Evolutionary conservation across 2,113 vertebrate species (phyloP).

Genomic region (Asarcornis scutulata): DNA sequence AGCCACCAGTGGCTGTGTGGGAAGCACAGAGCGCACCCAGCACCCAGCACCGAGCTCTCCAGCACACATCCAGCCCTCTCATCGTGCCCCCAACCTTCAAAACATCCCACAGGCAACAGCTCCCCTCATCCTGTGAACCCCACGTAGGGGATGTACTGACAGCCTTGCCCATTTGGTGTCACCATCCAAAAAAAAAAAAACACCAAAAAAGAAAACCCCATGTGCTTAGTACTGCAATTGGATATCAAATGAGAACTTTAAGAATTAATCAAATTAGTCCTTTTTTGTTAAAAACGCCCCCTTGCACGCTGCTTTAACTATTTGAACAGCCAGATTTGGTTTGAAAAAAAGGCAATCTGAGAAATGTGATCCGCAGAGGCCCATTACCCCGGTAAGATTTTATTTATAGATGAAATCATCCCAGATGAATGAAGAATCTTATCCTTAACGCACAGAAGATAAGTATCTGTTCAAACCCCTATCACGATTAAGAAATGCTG

Average conservation of each 20-base stretch:
- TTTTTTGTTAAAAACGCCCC: not conserved
- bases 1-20: too few relatives aligned
- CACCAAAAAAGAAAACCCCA: not conserved
- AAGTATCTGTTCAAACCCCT: constrained; percentile 18
- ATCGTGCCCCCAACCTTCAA: not conserved
- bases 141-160: fast-evolving
- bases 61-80: not conserved
- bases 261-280: not conserved
- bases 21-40: too few relatives aligned
- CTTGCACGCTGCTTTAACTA: not conserved
- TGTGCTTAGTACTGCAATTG: not conserved
- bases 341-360: not conserved
- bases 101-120: not conserved
- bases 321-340: not conserved
- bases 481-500: not conserved
- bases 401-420: not conserved
- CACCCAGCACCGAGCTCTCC: not conserved
- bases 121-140: not conserved
- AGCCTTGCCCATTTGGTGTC: not conserved
- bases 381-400: not conserved
- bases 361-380: not conserved
- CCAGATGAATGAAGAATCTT: not conserved
- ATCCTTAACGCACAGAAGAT: not conserved
- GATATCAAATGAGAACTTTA: not conserved
- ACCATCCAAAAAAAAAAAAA: not conserved